Evolutionary conservation across 2,888 invertebrate genomes (phyloP).

Genomic region (Tribolium freemani): DNA sequence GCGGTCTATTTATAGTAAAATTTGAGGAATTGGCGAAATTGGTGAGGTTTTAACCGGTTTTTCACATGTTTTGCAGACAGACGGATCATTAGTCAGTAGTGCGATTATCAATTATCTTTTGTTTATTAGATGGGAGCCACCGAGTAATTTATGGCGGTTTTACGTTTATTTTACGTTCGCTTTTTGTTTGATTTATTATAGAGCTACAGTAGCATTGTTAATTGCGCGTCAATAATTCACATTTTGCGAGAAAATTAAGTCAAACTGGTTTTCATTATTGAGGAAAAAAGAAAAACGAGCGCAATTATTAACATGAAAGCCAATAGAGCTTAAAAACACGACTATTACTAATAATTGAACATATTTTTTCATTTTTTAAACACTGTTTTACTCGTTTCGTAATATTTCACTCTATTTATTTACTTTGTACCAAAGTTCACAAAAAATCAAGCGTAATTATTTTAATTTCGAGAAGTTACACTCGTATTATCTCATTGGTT

Average conservation of each 20-base stretch:
- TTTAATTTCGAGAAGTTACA: too few species aligned
- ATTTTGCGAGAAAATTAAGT: too few species aligned
- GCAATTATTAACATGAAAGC: neutral
- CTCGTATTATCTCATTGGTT: too few species aligned
- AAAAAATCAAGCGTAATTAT: neutral
- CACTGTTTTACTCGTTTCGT: too few species aligned
- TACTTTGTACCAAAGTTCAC: neutral
- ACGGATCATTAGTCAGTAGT: neutral
- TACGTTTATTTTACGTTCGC: neutral
- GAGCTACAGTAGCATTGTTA: too few species aligned
- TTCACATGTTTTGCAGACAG: neutral
- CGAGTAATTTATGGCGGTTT: neutral
- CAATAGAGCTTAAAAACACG: neutral
- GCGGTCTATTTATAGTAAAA: neutral
- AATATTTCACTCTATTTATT: neutral
- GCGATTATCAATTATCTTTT: neutral
- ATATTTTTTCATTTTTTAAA: neutral
- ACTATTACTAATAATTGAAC: neutral
- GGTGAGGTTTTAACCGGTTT: neutral
- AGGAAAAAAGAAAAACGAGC: neutral
- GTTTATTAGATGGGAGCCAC: neutral
- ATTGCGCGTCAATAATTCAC: too few species aligned
- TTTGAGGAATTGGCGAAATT: neutral
- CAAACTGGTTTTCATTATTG: too few species aligned
- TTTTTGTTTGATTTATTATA: neutral